Evolutionary conservation across 2,113 vertebrate genomes (phyloP).

Genomic region (Vimba vimba): DNA sequence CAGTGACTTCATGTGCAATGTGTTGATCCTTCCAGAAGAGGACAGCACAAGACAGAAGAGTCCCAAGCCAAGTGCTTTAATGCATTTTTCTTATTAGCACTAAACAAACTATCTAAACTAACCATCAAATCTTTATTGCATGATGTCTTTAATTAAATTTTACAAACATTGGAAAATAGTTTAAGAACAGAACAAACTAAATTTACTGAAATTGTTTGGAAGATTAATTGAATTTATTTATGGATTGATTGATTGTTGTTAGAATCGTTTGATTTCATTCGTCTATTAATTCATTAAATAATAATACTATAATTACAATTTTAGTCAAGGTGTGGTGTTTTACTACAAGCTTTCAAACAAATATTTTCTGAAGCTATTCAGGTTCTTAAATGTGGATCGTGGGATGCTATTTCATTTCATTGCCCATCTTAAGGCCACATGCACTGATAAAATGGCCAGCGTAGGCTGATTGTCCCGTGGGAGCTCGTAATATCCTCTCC

Average conservation of each 20-base stretch:
- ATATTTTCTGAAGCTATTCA: background rate
- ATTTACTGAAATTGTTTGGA: background rate
- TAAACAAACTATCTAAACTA: background rate
- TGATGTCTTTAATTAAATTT: background rate
- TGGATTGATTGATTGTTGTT: background rate
- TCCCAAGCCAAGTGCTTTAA: background rate
- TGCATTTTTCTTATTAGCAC: background rate
- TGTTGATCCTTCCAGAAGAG: conserved; percentile 36
- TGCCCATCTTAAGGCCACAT: background rate
- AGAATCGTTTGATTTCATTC: background rate
- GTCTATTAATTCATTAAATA: background rate
- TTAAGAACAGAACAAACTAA: background rate
- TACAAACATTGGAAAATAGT: background rate
- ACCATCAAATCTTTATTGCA: background rate
- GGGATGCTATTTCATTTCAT: background rate
- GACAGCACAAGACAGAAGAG: conserved; percentile 25
- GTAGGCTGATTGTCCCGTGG: conserved; percentile 12
- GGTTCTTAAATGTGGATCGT: background rate
- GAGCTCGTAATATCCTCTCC: conserved; percentile 28
- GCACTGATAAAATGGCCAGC: conserved; percentile 21
- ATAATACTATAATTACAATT: background rate
- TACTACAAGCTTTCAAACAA: background rate
- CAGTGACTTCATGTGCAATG: background rate
- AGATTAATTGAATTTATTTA: background rate
- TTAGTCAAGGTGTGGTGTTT: background rate